phyloP scores from a whole-genome alignment of 2,888 invertebrate genomes.

The Allacma fusca region DNA sequence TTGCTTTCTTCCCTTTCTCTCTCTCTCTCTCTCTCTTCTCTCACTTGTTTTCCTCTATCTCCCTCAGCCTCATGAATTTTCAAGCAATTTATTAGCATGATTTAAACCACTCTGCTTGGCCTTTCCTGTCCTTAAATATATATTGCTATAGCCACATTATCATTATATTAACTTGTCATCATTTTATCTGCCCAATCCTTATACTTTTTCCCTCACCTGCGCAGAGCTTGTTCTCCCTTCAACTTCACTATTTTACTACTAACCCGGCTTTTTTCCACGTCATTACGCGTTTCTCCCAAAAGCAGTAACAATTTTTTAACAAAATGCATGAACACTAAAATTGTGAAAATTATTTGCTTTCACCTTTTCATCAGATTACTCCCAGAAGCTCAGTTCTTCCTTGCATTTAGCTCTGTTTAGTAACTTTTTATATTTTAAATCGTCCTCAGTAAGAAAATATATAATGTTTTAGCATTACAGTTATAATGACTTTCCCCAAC shows the following conservation, averaged over 20 bases:
- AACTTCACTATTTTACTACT: slow-evolving; percentile 6
- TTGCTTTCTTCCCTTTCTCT: neutral
- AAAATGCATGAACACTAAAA: too few relatives aligned
- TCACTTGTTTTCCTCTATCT: neutral
- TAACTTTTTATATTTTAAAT: too few relatives aligned
- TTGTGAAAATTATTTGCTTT: too few relatives aligned
- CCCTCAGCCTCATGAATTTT: slow-evolving; percentile 29
- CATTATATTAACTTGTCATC: slow-evolving; percentile 44
- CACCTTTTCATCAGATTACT: too few relatives aligned
- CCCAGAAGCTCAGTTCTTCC: too few relatives aligned
- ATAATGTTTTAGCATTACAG: too few relatives aligned
- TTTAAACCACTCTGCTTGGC: slow-evolving; percentile 28
- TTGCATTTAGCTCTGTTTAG: too few relatives aligned
- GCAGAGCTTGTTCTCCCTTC: slow-evolving; percentile 11
- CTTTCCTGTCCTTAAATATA: slow-evolving; percentile 26
- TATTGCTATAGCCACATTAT: slow-evolving; percentile 33
- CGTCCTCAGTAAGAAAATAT: too few relatives aligned
- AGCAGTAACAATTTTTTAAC: too few relatives aligned
- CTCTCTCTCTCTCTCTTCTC: neutral
- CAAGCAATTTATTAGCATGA: slow-evolving; percentile 29
- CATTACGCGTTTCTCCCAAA: too few relatives aligned
- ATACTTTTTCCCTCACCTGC: neutral
- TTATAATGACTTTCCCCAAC: too few relatives aligned
- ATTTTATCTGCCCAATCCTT: slow-evolving; percentile 33
- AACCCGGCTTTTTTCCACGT: too few relatives aligned